phyloP scores from a whole-genome alignment of 2,888 invertebrate genomes.

The Drosophila dives region DNA sequence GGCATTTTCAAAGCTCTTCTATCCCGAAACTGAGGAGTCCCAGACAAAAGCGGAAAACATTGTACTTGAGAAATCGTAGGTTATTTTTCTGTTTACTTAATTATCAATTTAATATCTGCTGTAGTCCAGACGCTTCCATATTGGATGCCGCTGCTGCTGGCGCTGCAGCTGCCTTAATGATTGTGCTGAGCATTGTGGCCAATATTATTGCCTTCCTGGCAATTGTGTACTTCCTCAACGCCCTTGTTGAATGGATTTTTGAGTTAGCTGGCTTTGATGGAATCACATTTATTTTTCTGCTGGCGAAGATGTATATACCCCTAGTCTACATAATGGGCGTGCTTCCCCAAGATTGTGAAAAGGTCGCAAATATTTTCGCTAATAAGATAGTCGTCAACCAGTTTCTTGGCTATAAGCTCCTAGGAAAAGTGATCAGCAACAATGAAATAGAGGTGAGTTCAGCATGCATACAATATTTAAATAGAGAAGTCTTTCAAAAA shows the following conservation, averaged over 20 bases:
- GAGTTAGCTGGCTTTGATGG: constrained; percentile 29
- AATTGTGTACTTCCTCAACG: constrained; percentile 44
- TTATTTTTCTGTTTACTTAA: not conserved
- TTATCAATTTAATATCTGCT: too few relatives aligned
- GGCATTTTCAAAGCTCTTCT: constrained; percentile 95
- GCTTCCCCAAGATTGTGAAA: constrained; percentile 87
- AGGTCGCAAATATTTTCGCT: constrained; percentile 92
- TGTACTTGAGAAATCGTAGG: constrained; percentile 88
- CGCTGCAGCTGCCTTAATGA: constrained; percentile 90
- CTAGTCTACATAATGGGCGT: constrained; percentile 56
- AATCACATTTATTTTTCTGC: constrained; percentile 34
- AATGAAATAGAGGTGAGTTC: constrained; percentile 37
- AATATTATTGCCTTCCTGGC: constrained; percentile 60
- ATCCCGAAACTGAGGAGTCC: constrained; percentile 94
- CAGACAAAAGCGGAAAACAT: constrained; percentile 86
- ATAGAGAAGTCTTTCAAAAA: too few relatives aligned
- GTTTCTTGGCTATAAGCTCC: constrained; percentile 92
- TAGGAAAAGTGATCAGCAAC: constrained; percentile 87
- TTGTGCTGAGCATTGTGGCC: constrained; percentile 93
- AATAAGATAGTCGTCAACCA: constrained; percentile 96
- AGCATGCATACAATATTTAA: not conserved
- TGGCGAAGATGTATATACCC: constrained; percentile 34
- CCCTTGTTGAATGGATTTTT: constrained; percentile 48
- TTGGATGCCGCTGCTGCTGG: constrained; percentile 96
- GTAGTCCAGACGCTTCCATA: constrained; percentile 91